Base-by-base conservation (phyloP, 1,140 invertebrate genomes). In the Danaus plexippus region DNA sequence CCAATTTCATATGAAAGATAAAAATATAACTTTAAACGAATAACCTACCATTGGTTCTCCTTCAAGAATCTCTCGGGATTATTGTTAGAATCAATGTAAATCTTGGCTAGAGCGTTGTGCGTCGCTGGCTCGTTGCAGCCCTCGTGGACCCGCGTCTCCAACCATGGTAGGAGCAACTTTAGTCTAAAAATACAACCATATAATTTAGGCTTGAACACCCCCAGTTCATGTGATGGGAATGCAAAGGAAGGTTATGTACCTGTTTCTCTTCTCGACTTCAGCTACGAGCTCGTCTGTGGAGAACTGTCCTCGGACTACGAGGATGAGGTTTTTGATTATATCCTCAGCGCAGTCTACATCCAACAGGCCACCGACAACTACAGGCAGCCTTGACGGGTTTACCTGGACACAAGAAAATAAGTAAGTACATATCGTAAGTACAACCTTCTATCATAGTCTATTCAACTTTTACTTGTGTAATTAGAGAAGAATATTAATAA, bases 61-160 rank as follows among this genome's bases (percentile, higher is more conserved):
- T 95, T 97, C 9, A 99, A 90, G 89, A 99, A 99, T 77, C 98
- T 89, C 80, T 99, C 98, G 1, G 98, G 97, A 87, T 99, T 99
- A 75, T 99, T 99, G 86, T 99, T 99, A 58, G 97, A 97, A 82
- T 99, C 98, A 68, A 99, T 99, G 88, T 99, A 99, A 70, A 99
- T 99, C 85, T 99, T 99, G 50, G 98, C 98, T 53, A 99, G 85
- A 4, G 98, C 98, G 88, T 99, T 99, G 85, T 99, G 98, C 0
- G 98, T 99, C 7, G 98, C 98, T 15, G 98, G 95, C 76, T 99
- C 98, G 18, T 93, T 93, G 71, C 96, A 96, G 12, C 96, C 97
- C 79, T 99, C 98, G 77, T 99, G 98, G 15, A 98, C 94, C 53
- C 98, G 92, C 5, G 94, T 97, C 81, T 99, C 98, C 64, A 99